These are phyloP conservation scores for Istiophorus platypterus DNA, from an alignment of 2,113 vertebrate genomes.

Conservation along the genomic window DNA sequence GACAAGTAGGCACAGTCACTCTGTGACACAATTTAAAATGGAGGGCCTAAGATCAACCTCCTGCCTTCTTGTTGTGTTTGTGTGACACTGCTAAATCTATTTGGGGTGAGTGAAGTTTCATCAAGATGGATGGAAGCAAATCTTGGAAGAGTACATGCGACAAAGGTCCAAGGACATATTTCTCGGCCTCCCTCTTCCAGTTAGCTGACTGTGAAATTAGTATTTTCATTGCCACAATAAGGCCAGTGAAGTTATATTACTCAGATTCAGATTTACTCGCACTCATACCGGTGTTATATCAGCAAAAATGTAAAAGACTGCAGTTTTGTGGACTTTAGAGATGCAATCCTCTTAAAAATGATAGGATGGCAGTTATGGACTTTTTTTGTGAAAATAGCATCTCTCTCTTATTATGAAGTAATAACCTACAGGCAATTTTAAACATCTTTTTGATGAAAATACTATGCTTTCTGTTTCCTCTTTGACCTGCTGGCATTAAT, in stretches of 20 bases:
- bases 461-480: slow-evolving; percentile 23
- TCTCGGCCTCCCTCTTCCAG: slow-evolving; percentile 7
- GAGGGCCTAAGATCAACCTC: slow-evolving; percentile 63
- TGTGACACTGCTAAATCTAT: slow-evolving; percentile 62
- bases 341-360: slow-evolving; percentile 25
- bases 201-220: slow-evolving; percentile 51
- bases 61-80: slow-evolving; percentile 52
- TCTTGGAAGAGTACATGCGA: slow-evolving; percentile 22
- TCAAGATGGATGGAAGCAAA: slow-evolving; percentile 55
- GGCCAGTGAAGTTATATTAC: background rate
- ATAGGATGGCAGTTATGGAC: background rate
- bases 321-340: slow-evolving; percentile 8
- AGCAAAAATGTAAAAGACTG: background rate
- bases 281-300: background rate
- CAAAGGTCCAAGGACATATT: slow-evolving; percentile 55
- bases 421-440: slow-evolving; percentile 29
- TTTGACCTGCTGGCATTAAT: slow-evolving; percentile 57
- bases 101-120: slow-evolving; percentile 50
- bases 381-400: slow-evolving; percentile 8
- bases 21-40: slow-evolving; percentile 72
- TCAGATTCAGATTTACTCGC: background rate
- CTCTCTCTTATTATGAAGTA: background rate
- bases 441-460: slow-evolving; percentile 34
- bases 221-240: slow-evolving; percentile 29
- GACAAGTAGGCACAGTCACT: slow-evolving; percentile 57